phyloP scores from a whole-genome alignment of 2,797 vertebrate species.

The Pangasius mekongensis region DNA sequence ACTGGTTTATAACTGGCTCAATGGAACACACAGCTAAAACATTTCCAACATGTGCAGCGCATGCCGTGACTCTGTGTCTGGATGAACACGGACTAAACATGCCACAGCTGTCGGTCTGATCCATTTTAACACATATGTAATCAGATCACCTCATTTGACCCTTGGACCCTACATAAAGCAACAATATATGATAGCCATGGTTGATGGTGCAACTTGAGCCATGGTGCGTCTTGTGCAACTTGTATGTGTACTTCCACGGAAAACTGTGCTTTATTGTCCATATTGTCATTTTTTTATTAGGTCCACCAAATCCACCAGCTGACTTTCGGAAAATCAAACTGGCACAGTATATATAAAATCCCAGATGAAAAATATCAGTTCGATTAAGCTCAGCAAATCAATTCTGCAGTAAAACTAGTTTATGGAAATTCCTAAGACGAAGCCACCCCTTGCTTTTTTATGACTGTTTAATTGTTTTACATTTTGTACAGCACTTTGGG shows the following conservation, averaged over 20 bases:
- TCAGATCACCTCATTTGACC: background rate
- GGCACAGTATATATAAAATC: background rate
- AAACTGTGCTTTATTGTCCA: background rate
- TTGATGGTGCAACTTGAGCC: background rate
- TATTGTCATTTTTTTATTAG: background rate
- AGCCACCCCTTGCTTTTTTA: no score
- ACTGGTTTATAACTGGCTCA: background rate
- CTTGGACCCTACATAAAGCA: background rate
- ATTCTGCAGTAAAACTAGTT: background rate
- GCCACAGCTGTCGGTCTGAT: background rate
- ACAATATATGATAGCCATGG: background rate
- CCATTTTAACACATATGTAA: slow-evolving; percentile 11
- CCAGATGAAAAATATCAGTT: background rate
- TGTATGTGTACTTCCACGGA: background rate
- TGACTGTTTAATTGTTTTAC: no score
- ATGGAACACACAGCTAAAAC: background rate
- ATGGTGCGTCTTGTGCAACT: background rate
- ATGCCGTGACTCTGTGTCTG: background rate
- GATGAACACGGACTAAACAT: slow-evolving; percentile 24
- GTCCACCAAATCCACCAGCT: background rate
- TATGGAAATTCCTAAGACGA: background rate
- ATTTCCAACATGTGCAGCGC: background rate
- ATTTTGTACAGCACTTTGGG: background rate
- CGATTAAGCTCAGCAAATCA: background rate
- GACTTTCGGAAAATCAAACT: background rate